Evolutionary conservation across 1,140 invertebrate species (phyloP).

Genomic region (Euura lappo): DNA sequence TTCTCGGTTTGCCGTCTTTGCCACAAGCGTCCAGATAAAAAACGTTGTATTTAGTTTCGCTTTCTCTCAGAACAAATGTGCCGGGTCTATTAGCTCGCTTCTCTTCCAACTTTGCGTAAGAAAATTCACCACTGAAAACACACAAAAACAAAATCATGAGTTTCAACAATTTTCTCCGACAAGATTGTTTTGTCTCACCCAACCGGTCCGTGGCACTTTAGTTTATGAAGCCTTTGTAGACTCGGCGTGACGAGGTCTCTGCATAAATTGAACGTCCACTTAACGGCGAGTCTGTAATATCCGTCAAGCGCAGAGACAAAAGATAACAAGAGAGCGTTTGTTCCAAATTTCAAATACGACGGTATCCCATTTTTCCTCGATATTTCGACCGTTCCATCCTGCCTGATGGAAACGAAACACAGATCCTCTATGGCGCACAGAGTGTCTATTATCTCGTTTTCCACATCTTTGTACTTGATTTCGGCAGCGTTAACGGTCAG

Average conservation of each 20-base stretch:
- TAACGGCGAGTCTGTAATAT: slow-evolving; percentile 85
- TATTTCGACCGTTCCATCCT: slow-evolving; percentile 77
- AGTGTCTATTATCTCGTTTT: slow-evolving; percentile 57
- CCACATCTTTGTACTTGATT: slow-evolving; percentile 73
- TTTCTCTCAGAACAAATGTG: slow-evolving; percentile 81
- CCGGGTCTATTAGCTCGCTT: slow-evolving; percentile 77
- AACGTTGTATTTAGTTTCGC: slow-evolving; percentile 76
- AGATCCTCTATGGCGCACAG: slow-evolving; percentile 84
- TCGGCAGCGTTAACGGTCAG: slow-evolving; percentile 66
- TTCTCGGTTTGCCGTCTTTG: slow-evolving; percentile 74
- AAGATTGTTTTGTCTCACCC: slow-evolving; percentile 62
- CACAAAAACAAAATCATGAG: slow-evolving; percentile 26
- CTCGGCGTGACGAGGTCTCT: slow-evolving; percentile 79
- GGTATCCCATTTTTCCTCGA: slow-evolving; percentile 80
- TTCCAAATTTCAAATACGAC: slow-evolving; percentile 73
- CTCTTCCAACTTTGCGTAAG: slow-evolving; percentile 80
- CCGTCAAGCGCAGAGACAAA: slow-evolving; percentile 86
- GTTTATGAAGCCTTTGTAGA: slow-evolving; percentile 70
- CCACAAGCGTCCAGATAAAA: slow-evolving; percentile 83
- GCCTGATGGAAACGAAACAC: slow-evolving; percentile 74
- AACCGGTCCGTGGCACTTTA: slow-evolving; percentile 89
- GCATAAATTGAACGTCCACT: slow-evolving; percentile 91
- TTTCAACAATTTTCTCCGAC: slow-evolving; percentile 8
- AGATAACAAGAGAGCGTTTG: slow-evolving; percentile 68
- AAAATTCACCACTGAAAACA: slow-evolving; percentile 75